Conservation (phyloP, 1,140 invertebrate species). For the Drosophila kikkawai region DNA sequence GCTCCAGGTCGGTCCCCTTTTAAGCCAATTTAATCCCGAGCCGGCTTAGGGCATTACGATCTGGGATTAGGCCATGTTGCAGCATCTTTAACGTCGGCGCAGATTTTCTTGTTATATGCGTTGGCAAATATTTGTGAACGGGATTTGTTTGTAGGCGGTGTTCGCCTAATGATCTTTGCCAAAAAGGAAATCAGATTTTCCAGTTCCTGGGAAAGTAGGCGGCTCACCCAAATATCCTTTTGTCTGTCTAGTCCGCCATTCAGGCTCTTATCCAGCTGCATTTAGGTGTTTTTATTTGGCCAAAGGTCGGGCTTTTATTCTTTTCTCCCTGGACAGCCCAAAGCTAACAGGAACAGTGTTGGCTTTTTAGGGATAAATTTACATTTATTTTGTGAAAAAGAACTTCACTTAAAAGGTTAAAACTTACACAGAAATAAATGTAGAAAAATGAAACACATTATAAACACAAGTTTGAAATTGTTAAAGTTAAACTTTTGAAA, state of each 20-base stretch:
- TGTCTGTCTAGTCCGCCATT: slow-evolving; percentile 12
- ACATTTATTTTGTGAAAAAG: neutral
- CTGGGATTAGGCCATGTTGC: slow-evolving; percentile 73
- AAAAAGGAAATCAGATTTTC: slow-evolving; percentile 29
- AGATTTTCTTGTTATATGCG: slow-evolving; percentile 52
- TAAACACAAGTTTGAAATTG: no score
- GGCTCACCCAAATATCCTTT: slow-evolving; percentile 34
- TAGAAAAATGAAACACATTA: neutral
- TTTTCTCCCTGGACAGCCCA: neutral
- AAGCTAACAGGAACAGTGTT: neutral
- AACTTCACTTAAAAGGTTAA: neutral
- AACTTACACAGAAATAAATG: neutral
- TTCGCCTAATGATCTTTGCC: slow-evolving; percentile 58
- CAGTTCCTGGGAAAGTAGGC: slow-evolving; percentile 45
- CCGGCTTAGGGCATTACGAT: slow-evolving; percentile 64
- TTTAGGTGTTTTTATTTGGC: slow-evolving; percentile 9
- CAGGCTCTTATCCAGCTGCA: slow-evolving; percentile 14
- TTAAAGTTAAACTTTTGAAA: neutral
- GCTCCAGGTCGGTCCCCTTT: slow-evolving; percentile 34
- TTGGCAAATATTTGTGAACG: slow-evolving; percentile 66
- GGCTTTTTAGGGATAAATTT: neutral
- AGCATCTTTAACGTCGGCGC: slow-evolving; percentile 55
- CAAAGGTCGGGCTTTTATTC: slow-evolving; percentile 4
- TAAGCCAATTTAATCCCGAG: slow-evolving; percentile 74
- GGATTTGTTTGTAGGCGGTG: slow-evolving; percentile 51